phyloP scores from a whole-genome alignment of 2,113 vertebrate species.

The Junco hyemalis region DNA sequence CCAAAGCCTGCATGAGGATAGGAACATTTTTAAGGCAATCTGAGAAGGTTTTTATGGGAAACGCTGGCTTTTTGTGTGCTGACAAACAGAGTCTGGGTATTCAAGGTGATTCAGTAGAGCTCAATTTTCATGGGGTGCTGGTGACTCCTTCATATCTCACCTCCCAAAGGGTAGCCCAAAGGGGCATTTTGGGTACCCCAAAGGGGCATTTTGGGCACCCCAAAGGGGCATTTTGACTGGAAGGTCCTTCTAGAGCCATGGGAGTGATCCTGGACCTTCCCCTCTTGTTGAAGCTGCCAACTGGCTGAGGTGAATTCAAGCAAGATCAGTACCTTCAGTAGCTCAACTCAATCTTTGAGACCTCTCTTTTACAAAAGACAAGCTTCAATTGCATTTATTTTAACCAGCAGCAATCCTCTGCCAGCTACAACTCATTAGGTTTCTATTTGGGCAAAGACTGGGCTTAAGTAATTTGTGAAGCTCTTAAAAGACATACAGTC shows the following conservation, averaged over 20 bases:
- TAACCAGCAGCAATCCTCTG: not conserved
- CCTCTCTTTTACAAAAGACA: not conserved
- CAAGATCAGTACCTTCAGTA: not conserved
- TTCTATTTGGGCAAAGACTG: not conserved
- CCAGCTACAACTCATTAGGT: not conserved
- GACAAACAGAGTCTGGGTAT: not conserved
- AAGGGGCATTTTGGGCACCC: too few species aligned
- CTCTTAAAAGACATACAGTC: conserved; percentile 10
- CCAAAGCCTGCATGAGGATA: not conserved
- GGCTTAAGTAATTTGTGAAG: conserved; percentile 10
- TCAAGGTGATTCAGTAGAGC: not conserved
- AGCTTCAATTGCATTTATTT: not conserved
- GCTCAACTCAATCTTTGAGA: not conserved
- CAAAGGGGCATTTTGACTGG: not conserved
- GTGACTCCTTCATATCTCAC: too few species aligned
- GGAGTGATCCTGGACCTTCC: not conserved
- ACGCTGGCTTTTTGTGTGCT: not conserved
- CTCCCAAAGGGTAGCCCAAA: too few species aligned
- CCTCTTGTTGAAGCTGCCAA: accelerated
- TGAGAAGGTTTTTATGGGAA: not conserved
- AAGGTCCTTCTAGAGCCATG: not conserved
- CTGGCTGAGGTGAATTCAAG: not conserved
- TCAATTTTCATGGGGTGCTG: not conserved
- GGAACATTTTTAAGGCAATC: not conserved
- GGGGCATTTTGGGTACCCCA: too few species aligned